Conservation (phyloP, 1,140 invertebrate species). For the Ylistrum balloti region DNA sequence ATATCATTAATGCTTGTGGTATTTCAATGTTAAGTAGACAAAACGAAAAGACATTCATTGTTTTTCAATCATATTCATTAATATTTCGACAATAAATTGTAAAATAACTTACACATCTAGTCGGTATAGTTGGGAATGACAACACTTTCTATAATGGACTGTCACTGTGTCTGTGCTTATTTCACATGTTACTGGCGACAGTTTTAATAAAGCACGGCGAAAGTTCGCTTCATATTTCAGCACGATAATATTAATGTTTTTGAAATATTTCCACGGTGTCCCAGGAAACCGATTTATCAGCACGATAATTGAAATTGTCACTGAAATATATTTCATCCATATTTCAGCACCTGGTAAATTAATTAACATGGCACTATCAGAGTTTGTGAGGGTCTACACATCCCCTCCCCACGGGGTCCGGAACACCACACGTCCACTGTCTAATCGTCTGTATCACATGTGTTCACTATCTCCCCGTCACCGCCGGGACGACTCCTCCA, state of each 20-base stretch:
- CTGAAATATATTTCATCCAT: constrained; percentile 25
- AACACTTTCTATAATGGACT: not conserved
- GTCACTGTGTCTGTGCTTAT: not conserved
- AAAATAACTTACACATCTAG: not conserved
- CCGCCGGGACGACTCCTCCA: not conserved
- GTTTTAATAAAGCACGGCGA: not conserved
- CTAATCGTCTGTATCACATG: not conserved
- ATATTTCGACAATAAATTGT: constrained; percentile 21
- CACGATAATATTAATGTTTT: not conserved
- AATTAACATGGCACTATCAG: constrained; percentile 11
- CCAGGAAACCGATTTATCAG: not conserved
- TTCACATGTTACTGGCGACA: not conserved
- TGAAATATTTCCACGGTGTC: constrained; percentile 18
- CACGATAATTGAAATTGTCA: not conserved
- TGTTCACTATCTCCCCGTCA: not conserved
- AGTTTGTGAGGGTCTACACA: not conserved
- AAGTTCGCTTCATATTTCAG: not conserved
- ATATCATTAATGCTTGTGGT: not conserved
- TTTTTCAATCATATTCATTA: constrained; percentile 24
- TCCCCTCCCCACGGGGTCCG: constrained; percentile 10
- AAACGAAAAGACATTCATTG: not conserved
- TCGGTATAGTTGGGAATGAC: not conserved
- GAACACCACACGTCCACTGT: constrained; percentile 13
- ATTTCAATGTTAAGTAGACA: not conserved
- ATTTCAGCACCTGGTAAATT: constrained; percentile 9